Percentiles rank a stretch among this genome's conserved stretches.
phyloP scores from a whole-genome alignment of 2,113 vertebrate genomes.

The Leiothrix lutea region DNA sequence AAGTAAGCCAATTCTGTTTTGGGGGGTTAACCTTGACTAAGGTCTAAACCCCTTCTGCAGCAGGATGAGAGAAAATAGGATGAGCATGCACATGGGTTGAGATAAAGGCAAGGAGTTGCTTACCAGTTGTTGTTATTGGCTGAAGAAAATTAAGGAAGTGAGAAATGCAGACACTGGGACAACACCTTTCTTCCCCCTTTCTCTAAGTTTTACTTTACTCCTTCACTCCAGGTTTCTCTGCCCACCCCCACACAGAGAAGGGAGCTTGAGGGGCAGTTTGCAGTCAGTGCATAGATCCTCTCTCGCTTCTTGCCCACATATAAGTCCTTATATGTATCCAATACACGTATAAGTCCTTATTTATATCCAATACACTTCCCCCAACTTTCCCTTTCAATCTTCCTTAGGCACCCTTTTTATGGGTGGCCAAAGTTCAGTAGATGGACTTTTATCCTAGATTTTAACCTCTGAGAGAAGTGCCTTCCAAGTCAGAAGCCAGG shows the following conservation, averaged over 20 bases:
- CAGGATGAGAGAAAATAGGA: not conserved
- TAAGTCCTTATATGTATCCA: not conserved
- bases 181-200: not conserved
- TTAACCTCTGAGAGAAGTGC: not conserved
- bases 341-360: not conserved
- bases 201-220: not conserved
- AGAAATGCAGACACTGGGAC: not conserved
- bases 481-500: not conserved
- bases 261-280: not conserved
- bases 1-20: not conserved
- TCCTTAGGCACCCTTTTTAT: not conserved
- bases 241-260: not conserved
- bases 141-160: not conserved
- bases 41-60: not conserved
- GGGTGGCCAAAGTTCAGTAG: not conserved
- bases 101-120: not conserved
- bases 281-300: not conserved
- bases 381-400: not conserved
- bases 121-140: not conserved
- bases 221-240: not conserved
- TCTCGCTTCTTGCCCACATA: rapidly evolving
- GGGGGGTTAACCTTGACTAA: not conserved
- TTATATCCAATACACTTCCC: not conserved
- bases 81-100: rapidly evolving
- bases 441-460: not conserved